Percentiles rank a stretch among this genome's conserved stretches.
Conservation (phyloP, 2,888 invertebrate genomes). For the Leptinotarsa juncta region DNA sequence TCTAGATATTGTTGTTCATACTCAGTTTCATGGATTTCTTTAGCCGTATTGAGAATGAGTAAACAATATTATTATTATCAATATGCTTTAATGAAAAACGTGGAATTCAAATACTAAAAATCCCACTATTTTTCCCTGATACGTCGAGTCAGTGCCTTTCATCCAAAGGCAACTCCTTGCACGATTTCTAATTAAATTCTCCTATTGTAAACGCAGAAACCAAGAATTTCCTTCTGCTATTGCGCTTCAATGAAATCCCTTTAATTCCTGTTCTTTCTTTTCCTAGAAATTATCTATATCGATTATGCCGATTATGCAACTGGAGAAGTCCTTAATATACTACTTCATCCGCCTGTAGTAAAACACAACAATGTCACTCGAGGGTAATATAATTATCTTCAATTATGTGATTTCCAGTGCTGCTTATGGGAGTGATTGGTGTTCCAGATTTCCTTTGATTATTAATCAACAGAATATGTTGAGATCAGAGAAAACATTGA, state of each 20-base stretch:
- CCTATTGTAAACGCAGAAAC: neutral
- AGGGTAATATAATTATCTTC: conserved; percentile 13
- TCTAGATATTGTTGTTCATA: too few relatives aligned
- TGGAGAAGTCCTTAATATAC: conserved; percentile 14
- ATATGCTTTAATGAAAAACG: neutral
- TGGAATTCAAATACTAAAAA: neutral
- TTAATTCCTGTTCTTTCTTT: neutral
- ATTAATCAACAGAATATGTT: neutral
- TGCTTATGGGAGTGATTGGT: conserved; percentile 3
- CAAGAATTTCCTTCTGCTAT: conserved; percentile 6
- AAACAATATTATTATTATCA: too few relatives aligned
- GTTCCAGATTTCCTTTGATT: conserved; percentile 6
- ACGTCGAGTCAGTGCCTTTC: neutral
- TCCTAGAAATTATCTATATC: conserved; percentile 4
- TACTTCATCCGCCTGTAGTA: conserved; percentile 13
- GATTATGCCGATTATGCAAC: conserved; percentile 10
- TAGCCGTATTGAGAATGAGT: too few relatives aligned
- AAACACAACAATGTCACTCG: conserved; percentile 18
- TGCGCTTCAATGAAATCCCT: conserved; percentile 6
- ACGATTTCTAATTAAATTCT: conserved; percentile 10
- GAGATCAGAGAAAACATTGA: neutral
- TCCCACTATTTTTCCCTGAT: neutral
- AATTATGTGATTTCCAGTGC: conserved; percentile 9
- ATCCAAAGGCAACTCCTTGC: neutral
- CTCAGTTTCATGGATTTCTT: too few relatives aligned